phyloP scores from a whole-genome alignment of 2,888 invertebrate genomes.

The Drosophila kuntzei region DNA sequence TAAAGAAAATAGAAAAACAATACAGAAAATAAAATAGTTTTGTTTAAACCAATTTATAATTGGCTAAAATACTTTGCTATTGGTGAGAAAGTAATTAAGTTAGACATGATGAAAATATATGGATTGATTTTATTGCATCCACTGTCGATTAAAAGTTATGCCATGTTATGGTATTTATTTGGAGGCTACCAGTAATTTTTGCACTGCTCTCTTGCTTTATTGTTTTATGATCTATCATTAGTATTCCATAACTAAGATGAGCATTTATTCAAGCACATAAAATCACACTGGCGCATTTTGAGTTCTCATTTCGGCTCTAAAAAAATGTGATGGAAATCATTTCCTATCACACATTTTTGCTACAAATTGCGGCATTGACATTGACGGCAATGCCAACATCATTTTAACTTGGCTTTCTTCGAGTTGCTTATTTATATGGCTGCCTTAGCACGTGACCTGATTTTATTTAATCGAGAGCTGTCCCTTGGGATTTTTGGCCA shows the following conservation, averaged over 20 bases:
- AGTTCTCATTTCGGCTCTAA: background rate
- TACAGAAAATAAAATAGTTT: too few relatives aligned
- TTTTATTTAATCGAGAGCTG: conserved; percentile 33
- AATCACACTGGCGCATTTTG: conserved; percentile 3
- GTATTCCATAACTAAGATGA: conserved; percentile 2
- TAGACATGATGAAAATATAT: too few relatives aligned
- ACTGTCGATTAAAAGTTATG: too few relatives aligned
- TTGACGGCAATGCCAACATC: conserved; percentile 34
- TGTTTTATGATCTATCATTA: too few relatives aligned
- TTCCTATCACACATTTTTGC: conserved; percentile 28
- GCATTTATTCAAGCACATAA: conserved; percentile 10
- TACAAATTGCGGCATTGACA: conserved; percentile 41
- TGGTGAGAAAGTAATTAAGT: too few relatives aligned
- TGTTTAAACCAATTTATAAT: too few relatives aligned
- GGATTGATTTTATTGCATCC: too few relatives aligned
- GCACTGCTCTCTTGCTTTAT: background rate
- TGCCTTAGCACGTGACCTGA: conserved; percentile 49
- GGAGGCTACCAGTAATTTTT: background rate
- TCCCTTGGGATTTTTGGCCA: conserved; percentile 17
- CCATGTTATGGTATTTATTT: too few relatives aligned
- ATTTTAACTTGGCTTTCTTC: conserved; percentile 25
- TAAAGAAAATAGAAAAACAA: too few relatives aligned
- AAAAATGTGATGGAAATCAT: conserved; percentile 11
- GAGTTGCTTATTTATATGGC: conserved; percentile 9
- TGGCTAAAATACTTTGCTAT: too few relatives aligned